These are phyloP conservation scores for Chromoteleia sp. DNA, from an alignment of 2,888 invertebrate genomes.

Conservation along the genomic window DNA sequence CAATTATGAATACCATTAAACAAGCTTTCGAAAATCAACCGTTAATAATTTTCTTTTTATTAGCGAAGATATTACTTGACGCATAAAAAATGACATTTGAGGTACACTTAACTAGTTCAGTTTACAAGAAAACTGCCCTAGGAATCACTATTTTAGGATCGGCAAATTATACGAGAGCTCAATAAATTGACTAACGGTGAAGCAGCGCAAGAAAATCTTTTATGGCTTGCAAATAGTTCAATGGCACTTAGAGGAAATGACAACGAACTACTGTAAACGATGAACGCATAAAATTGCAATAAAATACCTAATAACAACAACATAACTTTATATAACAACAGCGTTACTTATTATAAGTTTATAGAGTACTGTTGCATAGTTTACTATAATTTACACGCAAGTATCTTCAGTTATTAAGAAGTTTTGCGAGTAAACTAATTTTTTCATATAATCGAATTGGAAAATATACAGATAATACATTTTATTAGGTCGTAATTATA, in stretches of 20 bases:
- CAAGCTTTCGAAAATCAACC: background rate
- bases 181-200: slow-evolving; percentile 55
- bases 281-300: slow-evolving; percentile 17
- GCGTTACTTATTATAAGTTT: too few species aligned
- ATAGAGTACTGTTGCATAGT: too few species aligned
- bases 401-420: too few species aligned
- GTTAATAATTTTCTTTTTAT: slow-evolving; percentile 31
- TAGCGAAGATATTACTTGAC: slow-evolving; percentile 9
- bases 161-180: slow-evolving; percentile 46
- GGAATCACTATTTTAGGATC: slow-evolving; percentile 50
- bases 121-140: slow-evolving; percentile 5
- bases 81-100: slow-evolving; percentile 15
- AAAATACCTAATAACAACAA: slow-evolving; percentile 39
- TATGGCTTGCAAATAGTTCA: slow-evolving; percentile 63
- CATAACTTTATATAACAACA: slow-evolving; percentile 3
- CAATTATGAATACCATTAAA: background rate
- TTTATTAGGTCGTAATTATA: too few species aligned
- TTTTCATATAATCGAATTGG: too few species aligned
- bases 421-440: too few species aligned
- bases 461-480: too few species aligned
- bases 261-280: slow-evolving; percentile 38
- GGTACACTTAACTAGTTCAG: background rate
- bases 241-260: slow-evolving; percentile 57
- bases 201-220: slow-evolving; percentile 52
- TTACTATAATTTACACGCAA: too few species aligned